Evolutionary conservation across 2,888 invertebrate genomes (phyloP), one percentile per base, ranked within the genome.

Genomic region (Agrenia bidenticulata): DNA sequence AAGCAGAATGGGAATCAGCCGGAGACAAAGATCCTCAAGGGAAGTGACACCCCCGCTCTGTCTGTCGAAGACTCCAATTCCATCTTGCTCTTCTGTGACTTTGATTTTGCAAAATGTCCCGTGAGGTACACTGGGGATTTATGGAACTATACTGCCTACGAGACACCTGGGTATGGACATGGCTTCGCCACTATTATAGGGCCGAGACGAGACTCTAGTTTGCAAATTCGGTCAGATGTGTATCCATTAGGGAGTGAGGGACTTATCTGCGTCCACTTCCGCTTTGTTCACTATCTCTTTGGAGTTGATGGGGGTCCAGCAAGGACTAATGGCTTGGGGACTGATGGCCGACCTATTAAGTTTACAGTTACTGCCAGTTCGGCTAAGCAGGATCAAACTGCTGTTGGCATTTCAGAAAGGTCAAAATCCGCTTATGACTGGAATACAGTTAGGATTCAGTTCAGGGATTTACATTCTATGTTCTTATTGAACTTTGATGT

Each of bases 31-130:
- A 64, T 76, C 32, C 66, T 70, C 15, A 64, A 74, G 42, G 51
- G 69, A 19, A 60, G 51, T 23, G 65, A 72, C 26, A 70, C 74
- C 21, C 72, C 74, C 17, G 76, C 75, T 2, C 60, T 67, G 23
- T 63, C 71, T 11, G 65, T 76, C 21, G 56, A 61, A 49, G 72
- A 74, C 53, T 70, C 72, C 54, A 75, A 76, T 32, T 67, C 70
- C 5, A 76, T 76, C 23, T 64, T 75, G 9, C 62, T 76, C n/a
- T 76, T 71, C 59, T 76, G 76, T 57, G 76, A 76, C 54, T 76
- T 76, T 65, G 76, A 75, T 63, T 75, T 61, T 61, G 75, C 75
- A 23, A 75, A 73, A 65, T 76, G 76, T 45, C 75, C 76, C 24
- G 74, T 76, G 17, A 51, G 76, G 27, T 74, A 69, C 23, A 74